Percentiles rank a stretch among this genome's conserved stretches.
Evolutionary conservation across 2,888 invertebrate genomes (phyloP).

Genomic region (Melieria omissa): DNA sequence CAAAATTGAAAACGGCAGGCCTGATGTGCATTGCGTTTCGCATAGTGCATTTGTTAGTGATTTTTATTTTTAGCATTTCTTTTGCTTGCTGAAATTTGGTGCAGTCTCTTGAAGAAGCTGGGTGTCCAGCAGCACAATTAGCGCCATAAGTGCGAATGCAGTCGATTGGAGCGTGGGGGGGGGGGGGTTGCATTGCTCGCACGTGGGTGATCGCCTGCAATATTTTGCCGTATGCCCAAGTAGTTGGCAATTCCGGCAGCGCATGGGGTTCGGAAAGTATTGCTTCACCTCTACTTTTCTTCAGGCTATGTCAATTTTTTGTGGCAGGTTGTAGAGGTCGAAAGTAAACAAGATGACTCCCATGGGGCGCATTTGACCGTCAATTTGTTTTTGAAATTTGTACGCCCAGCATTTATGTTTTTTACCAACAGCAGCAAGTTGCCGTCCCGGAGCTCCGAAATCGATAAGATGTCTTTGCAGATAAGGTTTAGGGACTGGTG

Average conservation of each 20-base stretch:
- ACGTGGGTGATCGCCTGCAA: slow-evolving; percentile 1
- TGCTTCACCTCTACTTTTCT: neutral
- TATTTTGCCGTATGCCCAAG: slow-evolving; percentile 8
- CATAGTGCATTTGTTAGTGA: neutral
- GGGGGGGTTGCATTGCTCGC: neutral
- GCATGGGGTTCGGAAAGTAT: slow-evolving; percentile 25
- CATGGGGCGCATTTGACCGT: slow-evolving; percentile 1
- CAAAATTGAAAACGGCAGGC: too few species aligned
- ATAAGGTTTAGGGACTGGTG: neutral
- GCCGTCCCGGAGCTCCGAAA: neutral
- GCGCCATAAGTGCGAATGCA: neutral
- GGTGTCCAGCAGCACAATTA: neutral
- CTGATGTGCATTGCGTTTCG: neutral
- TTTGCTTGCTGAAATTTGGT: slow-evolving; percentile 1
- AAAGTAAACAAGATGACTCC: slow-evolving; percentile 21
- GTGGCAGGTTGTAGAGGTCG: slow-evolving; percentile 17
- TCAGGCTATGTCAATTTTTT: slow-evolving; percentile 20
- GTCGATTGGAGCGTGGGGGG: neutral
- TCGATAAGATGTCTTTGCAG: neutral
- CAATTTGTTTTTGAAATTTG: slow-evolving; percentile 10
- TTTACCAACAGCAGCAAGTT: neutral
- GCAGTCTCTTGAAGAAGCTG: slow-evolving; percentile 5
- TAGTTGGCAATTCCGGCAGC: slow-evolving; percentile 13
- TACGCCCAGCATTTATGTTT: neutral
- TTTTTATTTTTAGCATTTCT: slow-evolving; percentile 14